Conservation (phyloP, 2,113 vertebrate species). For the Malurus alboscapulatus region DNA sequence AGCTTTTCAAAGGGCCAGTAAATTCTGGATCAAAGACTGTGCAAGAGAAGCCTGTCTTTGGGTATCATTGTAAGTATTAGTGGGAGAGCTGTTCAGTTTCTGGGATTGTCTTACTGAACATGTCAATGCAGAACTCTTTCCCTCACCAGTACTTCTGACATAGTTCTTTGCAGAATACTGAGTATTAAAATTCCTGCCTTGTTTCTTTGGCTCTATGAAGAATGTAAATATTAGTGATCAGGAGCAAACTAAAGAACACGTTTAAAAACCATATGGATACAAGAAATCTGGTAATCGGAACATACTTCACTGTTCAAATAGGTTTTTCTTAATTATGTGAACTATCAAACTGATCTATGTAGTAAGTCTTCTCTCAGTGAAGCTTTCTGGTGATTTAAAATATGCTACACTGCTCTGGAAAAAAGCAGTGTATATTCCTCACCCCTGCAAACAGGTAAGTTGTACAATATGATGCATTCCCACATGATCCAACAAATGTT, state of each 20-base stretch:
- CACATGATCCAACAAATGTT: not conserved
- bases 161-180: not conserved
- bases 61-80: not conserved
- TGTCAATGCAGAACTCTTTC: not conserved
- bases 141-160: not conserved
- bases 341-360: not conserved
- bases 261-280: not conserved
- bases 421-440: not conserved
- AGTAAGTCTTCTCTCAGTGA: not conserved
- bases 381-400: not conserved
- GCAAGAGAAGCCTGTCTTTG: not conserved
- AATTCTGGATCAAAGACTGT: not conserved
- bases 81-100: not conserved
- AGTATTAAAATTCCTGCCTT: not conserved
- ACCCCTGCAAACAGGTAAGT: not conserved
- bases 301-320: accelerated
- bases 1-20: not conserved
- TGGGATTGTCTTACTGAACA: not conserved
- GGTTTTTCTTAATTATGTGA: not conserved
- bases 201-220: not conserved
- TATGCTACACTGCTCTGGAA: not conserved
- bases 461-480: not conserved
- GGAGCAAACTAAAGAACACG: not conserved
- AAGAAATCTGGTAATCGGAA: not conserved
- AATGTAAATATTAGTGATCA: not conserved